These are phyloP conservation scores for Cyphomyrmex costatus DNA, from an alignment of 1,140 invertebrate species.

Conservation along the genomic window DNA sequence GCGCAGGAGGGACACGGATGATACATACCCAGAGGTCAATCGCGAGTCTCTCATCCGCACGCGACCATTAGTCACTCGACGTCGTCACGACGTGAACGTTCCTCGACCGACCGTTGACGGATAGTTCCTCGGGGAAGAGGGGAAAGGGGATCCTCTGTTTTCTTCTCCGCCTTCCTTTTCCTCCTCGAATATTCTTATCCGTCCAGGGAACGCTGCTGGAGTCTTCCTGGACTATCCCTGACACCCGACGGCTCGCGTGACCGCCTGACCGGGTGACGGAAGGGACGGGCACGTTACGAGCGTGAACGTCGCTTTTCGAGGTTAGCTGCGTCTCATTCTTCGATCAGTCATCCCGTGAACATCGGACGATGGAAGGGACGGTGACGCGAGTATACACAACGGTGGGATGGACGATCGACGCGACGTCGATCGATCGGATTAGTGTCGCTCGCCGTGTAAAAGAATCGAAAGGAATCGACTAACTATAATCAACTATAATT, in stretches of 20 bases:
- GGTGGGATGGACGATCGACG: too few relatives aligned
- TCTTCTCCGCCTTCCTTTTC: not conserved
- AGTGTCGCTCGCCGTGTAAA: not conserved
- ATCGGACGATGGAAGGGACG: not conserved
- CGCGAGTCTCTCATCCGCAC: constrained; percentile 1
- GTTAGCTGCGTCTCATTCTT: constrained; percentile 29
- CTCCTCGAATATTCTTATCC: not conserved
- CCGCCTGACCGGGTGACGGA: not conserved
- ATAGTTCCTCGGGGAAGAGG: not conserved
- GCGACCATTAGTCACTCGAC: constrained; percentile 37
- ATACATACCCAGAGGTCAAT: constrained; percentile 23
- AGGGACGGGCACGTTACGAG: not conserved
- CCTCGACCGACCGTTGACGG: constrained; percentile 1
- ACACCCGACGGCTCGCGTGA: not conserved
- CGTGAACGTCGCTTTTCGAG: constrained; percentile 15
- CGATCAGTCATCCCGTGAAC: not conserved
- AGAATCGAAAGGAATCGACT: not conserved
- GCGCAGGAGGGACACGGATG: not conserved
- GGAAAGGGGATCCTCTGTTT: not conserved
- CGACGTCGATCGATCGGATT: not conserved
- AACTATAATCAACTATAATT: too few relatives aligned
- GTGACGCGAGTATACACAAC: not conserved
- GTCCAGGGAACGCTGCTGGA: not conserved
- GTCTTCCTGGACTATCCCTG: not conserved
- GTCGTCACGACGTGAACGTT: not conserved